Evolutionary conservation across 2,113 vertebrate species (phyloP).

Genomic region (Struthidea cinerea): DNA sequence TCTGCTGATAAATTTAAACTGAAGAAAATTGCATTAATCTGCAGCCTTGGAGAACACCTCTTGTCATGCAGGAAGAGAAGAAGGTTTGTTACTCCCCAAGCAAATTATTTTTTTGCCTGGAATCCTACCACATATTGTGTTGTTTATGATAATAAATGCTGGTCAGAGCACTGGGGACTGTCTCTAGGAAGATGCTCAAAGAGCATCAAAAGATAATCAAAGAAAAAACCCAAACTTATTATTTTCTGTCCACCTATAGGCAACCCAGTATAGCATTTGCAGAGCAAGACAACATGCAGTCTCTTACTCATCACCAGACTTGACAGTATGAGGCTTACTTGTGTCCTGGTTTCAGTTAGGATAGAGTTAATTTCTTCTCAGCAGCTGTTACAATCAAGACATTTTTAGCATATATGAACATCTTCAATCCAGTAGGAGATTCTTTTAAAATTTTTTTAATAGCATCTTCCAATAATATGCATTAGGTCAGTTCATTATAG

Average conservation of each 20-base stretch:
- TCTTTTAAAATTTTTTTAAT: background rate
- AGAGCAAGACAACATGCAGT: background rate
- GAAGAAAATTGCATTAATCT: background rate
- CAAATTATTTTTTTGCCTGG: background rate
- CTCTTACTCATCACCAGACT: background rate
- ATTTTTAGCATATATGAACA: background rate
- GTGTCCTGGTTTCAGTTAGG: background rate
- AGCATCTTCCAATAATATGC: background rate
- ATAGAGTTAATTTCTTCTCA: background rate
- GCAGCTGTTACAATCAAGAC: background rate
- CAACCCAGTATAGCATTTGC: background rate
- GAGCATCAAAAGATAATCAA: background rate
- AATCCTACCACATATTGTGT: background rate
- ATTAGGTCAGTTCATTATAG: background rate
- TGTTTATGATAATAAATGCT: background rate
- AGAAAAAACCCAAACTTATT: background rate
- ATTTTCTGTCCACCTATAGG: fast-evolving
- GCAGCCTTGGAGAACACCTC: background rate
- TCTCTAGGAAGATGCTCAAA: background rate
- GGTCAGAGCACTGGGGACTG: background rate
- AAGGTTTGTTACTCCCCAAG: background rate
- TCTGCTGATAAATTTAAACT: background rate
- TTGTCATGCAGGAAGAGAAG: background rate
- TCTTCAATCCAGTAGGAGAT: background rate
- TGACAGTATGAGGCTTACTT: background rate